Base-by-base conservation (phyloP, 2,113 vertebrate species). In the Hipposideros armiger region DNA sequence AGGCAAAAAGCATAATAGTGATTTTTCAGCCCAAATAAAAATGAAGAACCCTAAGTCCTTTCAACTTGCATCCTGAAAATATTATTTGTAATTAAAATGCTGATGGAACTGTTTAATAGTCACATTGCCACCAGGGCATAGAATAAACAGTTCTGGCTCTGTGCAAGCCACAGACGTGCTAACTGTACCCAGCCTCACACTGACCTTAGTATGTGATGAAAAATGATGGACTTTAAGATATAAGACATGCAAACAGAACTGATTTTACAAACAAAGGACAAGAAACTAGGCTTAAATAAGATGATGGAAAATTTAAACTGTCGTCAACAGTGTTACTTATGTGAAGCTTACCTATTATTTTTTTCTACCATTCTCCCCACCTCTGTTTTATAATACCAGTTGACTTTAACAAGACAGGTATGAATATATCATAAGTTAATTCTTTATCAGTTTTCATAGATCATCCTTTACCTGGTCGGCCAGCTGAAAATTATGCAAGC, bases 341-440 rank as follows among this genome's bases (percentile, higher is more conserved):
- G 62, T 7, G n/a, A 78, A 95, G 40, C 42, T 95, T 87, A 91
- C 74, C 32, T 2, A 36, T 62, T 90, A 45, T 36, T 95, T 94
- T 45, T 95, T 96, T 54, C 90, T 97, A 62, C 64, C 47, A 93
- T 26, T 96, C 82, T 40, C 85, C 80, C 28, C 60, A 52, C 26
- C 42, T 85, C 40, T 90, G 30, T 94, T 62, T 94, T 93, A 93
- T 40, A 96, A 87, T 95, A 90, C 88, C 0, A 72, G 58, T 50
- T 81, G 32, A 97, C 92, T 98, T 91, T 90, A 98, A 97, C 30
- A 93, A 96, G 95, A 95, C 86, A 97, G 62, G 95, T 98, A 97
- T 98, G 98, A 98, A 98, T 98, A 98, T 97, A 98, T 98, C 97
- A 94, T 36, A 96, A 95, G 69, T 97, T 99, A 98, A 97, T 98